Evolutionary conservation across 1,140 invertebrate genomes (phyloP), one percentile per base, ranked within the genome.

Genomic region (Capitella teleta): DNA sequence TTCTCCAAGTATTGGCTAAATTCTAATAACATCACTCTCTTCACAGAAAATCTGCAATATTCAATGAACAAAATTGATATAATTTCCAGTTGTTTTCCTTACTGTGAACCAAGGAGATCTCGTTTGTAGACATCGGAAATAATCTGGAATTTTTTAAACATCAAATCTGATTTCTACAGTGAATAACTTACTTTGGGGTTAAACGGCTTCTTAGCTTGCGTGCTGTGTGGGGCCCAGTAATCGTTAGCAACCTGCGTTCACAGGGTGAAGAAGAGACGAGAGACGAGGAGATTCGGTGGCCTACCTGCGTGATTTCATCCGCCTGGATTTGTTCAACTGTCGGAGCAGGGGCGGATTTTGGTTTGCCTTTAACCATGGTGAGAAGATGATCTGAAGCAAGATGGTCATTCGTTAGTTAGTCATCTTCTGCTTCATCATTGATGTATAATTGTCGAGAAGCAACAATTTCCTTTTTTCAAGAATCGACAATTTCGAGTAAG

Each of bases 1-100:
- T 91, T 90, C 69, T 98, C 94, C 52, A 98, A 68, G 72, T 95
- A 98, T 60, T 97, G 93, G 63, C 90, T 70, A 50, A 96, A 94
- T 71, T 98, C 93, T 28, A 98, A 72, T 78, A 96, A 84, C 82
- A 95, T 93, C 45, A 93, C 88, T 56, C 90, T 78, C 34, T 86
- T 77, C 4, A 87, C 85, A 4, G 85, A 82, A 73, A 88, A 91
- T 63, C 81, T 84, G 63, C 5, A 40, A 40, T 40, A 6, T 40
- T 40, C n/a, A 18, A 21, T 3, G 10, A n/a, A 40, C 2, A 24
- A 40, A 38, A 21, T 38, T 12, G 12, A 3, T 38, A 12, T 4
- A 3, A 4, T 5, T 18, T 38, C 12, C 4, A 38, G 5, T 38
- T 5, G 12, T 5, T 1, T 1, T 5, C 10, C 10, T n/a, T 40